phyloP scores from a whole-genome alignment of 2,888 invertebrate genomes.

The Ecliptopera silaceata region DNA sequence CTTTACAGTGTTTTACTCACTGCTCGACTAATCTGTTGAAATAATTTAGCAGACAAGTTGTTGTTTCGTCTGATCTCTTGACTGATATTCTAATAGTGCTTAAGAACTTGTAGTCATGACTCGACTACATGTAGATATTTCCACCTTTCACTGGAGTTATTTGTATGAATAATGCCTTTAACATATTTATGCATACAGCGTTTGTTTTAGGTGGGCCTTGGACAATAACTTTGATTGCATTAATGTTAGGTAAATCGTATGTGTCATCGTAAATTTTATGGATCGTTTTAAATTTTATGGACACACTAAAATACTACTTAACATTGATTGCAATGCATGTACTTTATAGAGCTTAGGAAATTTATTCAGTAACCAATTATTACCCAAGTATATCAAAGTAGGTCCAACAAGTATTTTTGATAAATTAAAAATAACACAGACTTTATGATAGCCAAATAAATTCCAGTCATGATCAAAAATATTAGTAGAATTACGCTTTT shows the following conservation, averaged over 20 bases:
- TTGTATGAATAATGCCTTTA: conserved; percentile 13
- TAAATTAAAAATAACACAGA: too few relatives aligned
- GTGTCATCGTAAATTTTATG: background rate
- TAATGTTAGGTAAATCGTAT: background rate
- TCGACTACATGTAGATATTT: conserved; percentile 21
- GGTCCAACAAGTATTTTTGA: too few relatives aligned
- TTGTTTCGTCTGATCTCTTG: conserved; percentile 26
- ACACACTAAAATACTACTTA: background rate
- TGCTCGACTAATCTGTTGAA: conserved; percentile 28
- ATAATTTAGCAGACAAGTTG: conserved; percentile 32
- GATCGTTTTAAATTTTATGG: background rate
- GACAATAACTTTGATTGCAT: background rate
- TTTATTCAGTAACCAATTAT: too few relatives aligned
- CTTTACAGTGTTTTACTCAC: conserved; percentile 24
- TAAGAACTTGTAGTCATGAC: conserved; percentile 21
- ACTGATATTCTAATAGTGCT: conserved; percentile 27
- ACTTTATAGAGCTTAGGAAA: too few relatives aligned
- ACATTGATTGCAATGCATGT: background rate
- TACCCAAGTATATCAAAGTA: too few relatives aligned
- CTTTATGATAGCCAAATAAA: too few relatives aligned
- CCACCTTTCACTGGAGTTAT: conserved; percentile 27
- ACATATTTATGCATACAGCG: background rate
- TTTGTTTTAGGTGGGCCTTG: background rate
- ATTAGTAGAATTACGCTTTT: too few relatives aligned
- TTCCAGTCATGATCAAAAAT: too few relatives aligned